Evolutionary conservation across 2,888 invertebrate species (phyloP).

Genomic region (Philonicus albiceps): DNA sequence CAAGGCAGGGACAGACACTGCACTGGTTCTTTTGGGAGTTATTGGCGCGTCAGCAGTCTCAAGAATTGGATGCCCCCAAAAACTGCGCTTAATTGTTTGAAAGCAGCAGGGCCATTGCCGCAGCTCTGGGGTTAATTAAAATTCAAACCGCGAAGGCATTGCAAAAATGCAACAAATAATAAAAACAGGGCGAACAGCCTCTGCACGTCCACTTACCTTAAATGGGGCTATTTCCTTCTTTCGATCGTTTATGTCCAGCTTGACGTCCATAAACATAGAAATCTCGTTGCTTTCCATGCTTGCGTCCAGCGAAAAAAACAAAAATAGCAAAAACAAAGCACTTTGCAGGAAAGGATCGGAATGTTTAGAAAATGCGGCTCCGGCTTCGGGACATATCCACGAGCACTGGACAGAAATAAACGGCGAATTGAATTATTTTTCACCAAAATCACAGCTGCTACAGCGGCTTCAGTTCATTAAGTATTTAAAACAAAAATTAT

Average conservation of each 20-base stretch:
- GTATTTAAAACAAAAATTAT: background rate
- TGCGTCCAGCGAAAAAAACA: background rate
- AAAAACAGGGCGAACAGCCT: background rate
- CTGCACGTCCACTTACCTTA: constrained; percentile 51
- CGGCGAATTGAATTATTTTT: background rate
- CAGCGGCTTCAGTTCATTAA: background rate
- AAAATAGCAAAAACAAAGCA: background rate
- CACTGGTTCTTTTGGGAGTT: background rate
- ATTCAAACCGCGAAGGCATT: background rate
- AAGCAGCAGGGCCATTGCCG: background rate
- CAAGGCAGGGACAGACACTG: background rate
- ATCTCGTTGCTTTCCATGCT: constrained; percentile 61
- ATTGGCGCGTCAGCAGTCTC: background rate
- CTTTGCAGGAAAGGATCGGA: background rate
- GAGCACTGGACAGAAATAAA: background rate
- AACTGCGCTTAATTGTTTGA: background rate
- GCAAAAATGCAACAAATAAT: background rate
- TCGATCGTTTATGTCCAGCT: constrained; percentile 61
- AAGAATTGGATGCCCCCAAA: background rate
- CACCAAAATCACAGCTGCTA: background rate
- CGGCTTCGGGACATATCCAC: background rate
- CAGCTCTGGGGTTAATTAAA: background rate
- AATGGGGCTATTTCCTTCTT: constrained; percentile 58
- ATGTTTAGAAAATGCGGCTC: background rate
- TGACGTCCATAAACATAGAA: constrained; percentile 61